phyloP scores from a whole-genome alignment of 2,888 invertebrate species.

The Eupelmus urozonus region DNA sequence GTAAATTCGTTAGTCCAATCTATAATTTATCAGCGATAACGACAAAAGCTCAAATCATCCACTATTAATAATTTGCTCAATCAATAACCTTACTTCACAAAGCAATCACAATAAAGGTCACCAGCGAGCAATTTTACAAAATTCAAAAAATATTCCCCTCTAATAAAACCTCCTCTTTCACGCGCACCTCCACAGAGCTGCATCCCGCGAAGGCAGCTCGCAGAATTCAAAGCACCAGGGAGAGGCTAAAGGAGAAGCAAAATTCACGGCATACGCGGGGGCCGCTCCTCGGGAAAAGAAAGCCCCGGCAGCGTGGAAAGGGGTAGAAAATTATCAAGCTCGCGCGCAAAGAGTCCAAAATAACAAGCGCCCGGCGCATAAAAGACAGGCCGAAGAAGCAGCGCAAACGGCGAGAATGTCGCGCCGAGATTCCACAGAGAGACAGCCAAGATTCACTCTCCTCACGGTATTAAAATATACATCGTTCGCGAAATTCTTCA shows the following conservation, averaged over 20 bases:
- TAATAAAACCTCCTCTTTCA: too few species aligned
- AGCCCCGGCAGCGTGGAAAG: neutral
- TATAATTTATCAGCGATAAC: too few species aligned
- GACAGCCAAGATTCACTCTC: slow-evolving; percentile 68
- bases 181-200: too few species aligned
- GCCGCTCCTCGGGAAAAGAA: neutral
- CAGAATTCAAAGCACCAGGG: too few species aligned
- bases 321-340: slow-evolving; percentile 5
- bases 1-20: too few species aligned
- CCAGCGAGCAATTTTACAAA: neutral
- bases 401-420: slow-evolving; percentile 31
- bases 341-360: neutral
- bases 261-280: neutral
- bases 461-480: slow-evolving; percentile 73
- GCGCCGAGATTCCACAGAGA: slow-evolving; percentile 52
- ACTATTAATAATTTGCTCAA: too few species aligned
- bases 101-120: neutral
- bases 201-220: too few species aligned
- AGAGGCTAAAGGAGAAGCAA: neutral
- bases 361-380: neutral
- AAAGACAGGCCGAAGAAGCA: slow-evolving; percentile 12
- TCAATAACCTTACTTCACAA: too few species aligned
- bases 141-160: neutral
- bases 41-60: too few species aligned
- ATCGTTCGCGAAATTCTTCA: too few species aligned